Conservation (phyloP, 1,140 invertebrate genomes). For the Wasmannia auropunctata region DNA sequence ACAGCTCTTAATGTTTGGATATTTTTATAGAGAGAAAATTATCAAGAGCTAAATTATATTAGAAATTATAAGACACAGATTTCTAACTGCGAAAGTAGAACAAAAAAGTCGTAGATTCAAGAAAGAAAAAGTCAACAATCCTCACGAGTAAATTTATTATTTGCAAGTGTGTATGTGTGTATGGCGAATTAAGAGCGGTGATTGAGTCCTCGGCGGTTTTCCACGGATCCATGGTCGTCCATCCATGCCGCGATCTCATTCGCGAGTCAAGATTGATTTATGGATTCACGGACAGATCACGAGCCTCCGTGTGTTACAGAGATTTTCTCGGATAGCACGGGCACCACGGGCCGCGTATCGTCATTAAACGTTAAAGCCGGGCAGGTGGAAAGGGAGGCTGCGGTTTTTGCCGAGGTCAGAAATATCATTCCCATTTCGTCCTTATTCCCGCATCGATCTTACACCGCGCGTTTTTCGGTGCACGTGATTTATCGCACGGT, state of each 20-base stretch:
- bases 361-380: neutral
- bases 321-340: conserved; percentile 12
- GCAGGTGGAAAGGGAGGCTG: conserved; percentile 24
- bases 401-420: neutral
- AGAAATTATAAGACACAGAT: no score
- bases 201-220: neutral
- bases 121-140: neutral
- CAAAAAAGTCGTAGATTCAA: no score
- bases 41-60: no score
- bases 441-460: neutral
- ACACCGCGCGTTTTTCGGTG: neutral
- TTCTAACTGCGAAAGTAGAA: no score
- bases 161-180: neutral
- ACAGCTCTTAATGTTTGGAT: no score
- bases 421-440: conserved; percentile 11
- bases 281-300: conserved; percentile 22
- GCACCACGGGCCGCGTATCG: neutral
- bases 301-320: conserved; percentile 2
- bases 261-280: conserved; percentile 51
- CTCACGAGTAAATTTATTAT: neutral
- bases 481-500: conserved; percentile 35
- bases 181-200: conserved; percentile 7
- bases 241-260: conserved; percentile 18
- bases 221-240: neutral
- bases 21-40: no score